Evolutionary conservation across 2,797 vertebrate genomes (phyloP).

Genomic region (Phataginus tetradactyla): DNA sequence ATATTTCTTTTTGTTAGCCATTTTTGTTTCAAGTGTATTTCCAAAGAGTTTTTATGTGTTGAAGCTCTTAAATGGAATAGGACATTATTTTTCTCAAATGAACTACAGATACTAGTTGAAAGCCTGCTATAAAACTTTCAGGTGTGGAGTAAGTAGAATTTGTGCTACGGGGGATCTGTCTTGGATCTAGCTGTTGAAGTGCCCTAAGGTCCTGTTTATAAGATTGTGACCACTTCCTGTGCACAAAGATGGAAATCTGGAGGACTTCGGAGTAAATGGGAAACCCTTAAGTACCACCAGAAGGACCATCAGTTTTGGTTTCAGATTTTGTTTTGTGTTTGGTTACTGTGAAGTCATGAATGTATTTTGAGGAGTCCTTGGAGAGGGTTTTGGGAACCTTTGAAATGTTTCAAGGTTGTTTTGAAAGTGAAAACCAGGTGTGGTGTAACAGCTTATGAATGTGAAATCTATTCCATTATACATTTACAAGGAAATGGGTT

Average conservation of each 20-base stretch:
- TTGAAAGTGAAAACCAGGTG: conserved; percentile 41
- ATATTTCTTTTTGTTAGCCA: conserved; percentile 51
- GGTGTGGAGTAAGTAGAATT: background rate
- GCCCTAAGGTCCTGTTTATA: background rate
- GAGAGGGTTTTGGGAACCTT: background rate
- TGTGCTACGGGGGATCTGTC: background rate
- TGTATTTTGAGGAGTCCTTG: conserved; percentile 12
- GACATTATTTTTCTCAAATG: background rate
- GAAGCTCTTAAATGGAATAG: background rate
- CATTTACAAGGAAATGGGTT: conserved; percentile 36
- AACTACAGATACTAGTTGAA: conserved; percentile 6
- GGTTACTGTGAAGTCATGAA: conserved; percentile 59
- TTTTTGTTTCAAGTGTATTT: conserved; percentile 39
- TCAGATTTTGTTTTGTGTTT: conserved; percentile 42
- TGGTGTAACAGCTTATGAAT: conserved; percentile 37
- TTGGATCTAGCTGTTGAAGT: background rate
- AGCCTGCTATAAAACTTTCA: conserved; percentile 33
- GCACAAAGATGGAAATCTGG: background rate
- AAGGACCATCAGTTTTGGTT: conserved; percentile 75
- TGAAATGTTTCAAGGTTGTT: conserved; percentile 29
- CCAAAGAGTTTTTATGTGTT: background rate
- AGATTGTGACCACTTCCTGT: background rate
- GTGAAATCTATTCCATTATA: conserved; percentile 14
- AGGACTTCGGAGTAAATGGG: background rate
- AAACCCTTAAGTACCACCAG: conserved; percentile 75